phyloP scores from a whole-genome alignment of 1,140 invertebrate genomes.

The Pseudomyrmex gracilis region DNA sequence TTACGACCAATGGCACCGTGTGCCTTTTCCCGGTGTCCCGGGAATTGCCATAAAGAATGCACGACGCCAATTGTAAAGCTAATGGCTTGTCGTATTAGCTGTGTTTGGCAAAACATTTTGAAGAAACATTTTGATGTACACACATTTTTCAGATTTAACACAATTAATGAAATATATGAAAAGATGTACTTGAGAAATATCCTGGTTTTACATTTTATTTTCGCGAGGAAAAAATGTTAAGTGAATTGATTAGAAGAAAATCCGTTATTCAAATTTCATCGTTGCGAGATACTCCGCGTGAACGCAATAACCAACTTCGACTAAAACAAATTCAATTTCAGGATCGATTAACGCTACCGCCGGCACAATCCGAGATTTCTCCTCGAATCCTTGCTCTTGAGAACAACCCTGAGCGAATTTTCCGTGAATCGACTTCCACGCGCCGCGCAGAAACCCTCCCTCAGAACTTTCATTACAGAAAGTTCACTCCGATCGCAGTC shows the following conservation, averaged over 20 bases:
- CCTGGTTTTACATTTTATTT: background rate
- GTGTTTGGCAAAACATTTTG: background rate
- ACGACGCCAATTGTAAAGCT: background rate
- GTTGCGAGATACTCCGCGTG: background rate
- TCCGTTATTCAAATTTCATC: constrained; percentile 3
- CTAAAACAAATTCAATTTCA: constrained; percentile 48
- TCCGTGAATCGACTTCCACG: constrained; percentile 15
- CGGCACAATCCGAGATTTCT: constrained; percentile 31
- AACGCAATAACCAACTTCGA: background rate
- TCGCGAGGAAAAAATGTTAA: background rate
- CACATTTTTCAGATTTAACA: no score
- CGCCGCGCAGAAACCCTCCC: background rate
- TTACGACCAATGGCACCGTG: constrained; percentile 21
- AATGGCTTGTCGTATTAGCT: background rate
- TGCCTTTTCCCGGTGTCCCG: constrained; percentile 28
- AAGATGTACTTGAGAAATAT: background rate
- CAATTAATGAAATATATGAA: background rate
- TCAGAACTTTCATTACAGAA: constrained; percentile 73
- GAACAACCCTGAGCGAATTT: constrained; percentile 49
- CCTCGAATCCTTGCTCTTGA: constrained; percentile 38
- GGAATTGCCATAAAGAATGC: background rate
- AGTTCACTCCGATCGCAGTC: constrained; percentile 61
- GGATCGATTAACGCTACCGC: constrained; percentile 47
- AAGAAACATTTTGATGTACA: no score
- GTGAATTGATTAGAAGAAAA: background rate